Evolutionary conservation across 2,797 vertebrate species (phyloP).

Genomic region (Hippocampus kuda): DNA sequence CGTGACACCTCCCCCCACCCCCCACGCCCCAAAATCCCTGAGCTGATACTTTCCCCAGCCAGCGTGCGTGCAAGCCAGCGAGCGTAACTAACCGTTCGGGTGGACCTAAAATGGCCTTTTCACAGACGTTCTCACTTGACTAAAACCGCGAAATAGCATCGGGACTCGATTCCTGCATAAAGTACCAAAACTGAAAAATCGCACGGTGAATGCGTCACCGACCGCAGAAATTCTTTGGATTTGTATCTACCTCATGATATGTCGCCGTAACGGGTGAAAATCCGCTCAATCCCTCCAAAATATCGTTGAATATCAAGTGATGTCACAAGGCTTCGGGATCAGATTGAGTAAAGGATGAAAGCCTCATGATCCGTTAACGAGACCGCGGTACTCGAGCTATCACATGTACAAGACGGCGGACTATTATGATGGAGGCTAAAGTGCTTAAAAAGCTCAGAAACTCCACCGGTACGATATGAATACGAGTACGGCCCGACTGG

Average conservation of each 20-base stretch:
- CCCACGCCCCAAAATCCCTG: constrained; percentile 12
- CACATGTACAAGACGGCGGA: too few species aligned
- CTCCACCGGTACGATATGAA: too few species aligned
- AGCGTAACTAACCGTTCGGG: not conserved
- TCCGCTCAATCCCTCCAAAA: not conserved
- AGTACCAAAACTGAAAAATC: not conserved
- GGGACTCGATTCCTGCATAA: not conserved
- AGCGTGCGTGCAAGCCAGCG: constrained; percentile 5
- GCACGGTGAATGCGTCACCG: not conserved
- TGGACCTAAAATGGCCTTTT: constrained; percentile 21
- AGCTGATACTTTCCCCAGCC: constrained; percentile 8
- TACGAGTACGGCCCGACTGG: not conserved
- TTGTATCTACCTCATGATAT: not conserved
- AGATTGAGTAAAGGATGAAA: not conserved
- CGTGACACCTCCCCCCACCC: not conserved
- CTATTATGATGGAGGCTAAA: not conserved
- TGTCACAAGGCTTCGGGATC: not conserved
- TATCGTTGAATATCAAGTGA: too few species aligned
- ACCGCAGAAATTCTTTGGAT: too few species aligned
- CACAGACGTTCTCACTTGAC: not conserved
- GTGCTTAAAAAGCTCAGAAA: too few species aligned
- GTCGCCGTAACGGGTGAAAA: not conserved
- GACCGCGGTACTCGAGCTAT: too few species aligned
- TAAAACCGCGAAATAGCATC: not conserved
- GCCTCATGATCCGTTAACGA: too few species aligned